Base-by-base conservation (phyloP, 2,113 vertebrate genomes). In the Lophura nycthemera region DNA sequence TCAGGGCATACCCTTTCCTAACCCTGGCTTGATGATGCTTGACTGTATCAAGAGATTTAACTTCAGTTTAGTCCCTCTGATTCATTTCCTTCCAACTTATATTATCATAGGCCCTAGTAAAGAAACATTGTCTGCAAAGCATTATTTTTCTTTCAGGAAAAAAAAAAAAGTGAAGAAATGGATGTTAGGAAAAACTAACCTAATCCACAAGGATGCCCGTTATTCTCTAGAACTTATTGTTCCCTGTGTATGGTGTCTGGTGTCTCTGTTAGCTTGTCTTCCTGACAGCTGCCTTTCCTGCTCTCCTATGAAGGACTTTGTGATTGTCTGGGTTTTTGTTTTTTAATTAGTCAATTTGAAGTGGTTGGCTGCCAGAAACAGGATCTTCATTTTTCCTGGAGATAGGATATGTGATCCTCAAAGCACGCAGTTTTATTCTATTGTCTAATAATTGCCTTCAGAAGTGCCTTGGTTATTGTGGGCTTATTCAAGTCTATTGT, bases 51-150 rank as follows among this genome's bases (percentile, higher is more conserved):
- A 74, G 93, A 88, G 82, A 14, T 74, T 89, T 67, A 36, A 84
- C 75, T 96, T 85, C 59, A 40, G 11, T 77, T 48, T 24, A 81
- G 34, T 48, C 19, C n/a, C 54, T 92, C 47, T 89, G 91, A 92
- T 84, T 91, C 34, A 83, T 94, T 95, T 90, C 82, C 84, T 93
- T 84, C 56, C 88, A 91, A 45, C 74, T 93, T 25, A 56, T 71
- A 27, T 91, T 93, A n/a, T 75, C 75, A 32, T n/a, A 60, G 82
- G 71, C 47, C 66, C 69, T 71, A 94, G 69, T 89, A 94, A 90
- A 89, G 65, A 92, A 92, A 77, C 65, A 93, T 57, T 48, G 21
- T 83, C 85, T 92, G 47, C 43, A 83, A 91, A 81, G 34, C 63
- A 78, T 92, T 89, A 71, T 72, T 94, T 95, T 79, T 81, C 65